Evolutionary conservation across 2,797 vertebrate genomes (phyloP).

Genomic region (Pipistrellus nathusii): DNA sequence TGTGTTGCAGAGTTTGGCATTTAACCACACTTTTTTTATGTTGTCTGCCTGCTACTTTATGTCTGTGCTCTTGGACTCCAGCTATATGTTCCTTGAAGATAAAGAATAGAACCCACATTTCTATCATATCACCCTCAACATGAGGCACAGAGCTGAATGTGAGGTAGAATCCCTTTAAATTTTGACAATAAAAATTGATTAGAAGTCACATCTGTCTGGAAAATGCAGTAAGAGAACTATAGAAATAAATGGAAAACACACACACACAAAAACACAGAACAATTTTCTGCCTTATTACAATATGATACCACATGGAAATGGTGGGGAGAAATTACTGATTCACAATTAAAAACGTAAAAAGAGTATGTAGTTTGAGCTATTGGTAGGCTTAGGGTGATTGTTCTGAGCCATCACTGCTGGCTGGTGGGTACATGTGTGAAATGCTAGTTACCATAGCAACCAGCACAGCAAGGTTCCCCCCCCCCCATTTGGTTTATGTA

Average conservation of each 20-base stretch:
- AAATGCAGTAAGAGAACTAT: constrained; percentile 32
- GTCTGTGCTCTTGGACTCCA: background rate
- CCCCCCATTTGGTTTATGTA: constrained; percentile 76
- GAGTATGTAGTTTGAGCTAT: constrained; percentile 54
- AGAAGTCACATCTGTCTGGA: background rate
- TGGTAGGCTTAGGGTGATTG: constrained; percentile 69
- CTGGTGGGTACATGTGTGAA: constrained; percentile 80
- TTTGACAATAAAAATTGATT: constrained; percentile 39
- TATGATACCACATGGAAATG: background rate
- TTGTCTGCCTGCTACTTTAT: background rate
- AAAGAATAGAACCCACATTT: constrained; percentile 6
- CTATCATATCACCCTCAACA: background rate
- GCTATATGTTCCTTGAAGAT: constrained; percentile 1
- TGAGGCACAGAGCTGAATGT: background rate
- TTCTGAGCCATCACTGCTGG: constrained; percentile 65
- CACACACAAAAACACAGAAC: background rate
- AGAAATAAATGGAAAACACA: background rate
- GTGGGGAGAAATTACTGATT: background rate
- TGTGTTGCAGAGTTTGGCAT: background rate
- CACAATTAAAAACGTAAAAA: constrained; percentile 47
- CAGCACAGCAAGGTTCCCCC: constrained; percentile 63
- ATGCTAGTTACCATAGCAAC: constrained; percentile 85
- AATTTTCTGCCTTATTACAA: background rate
- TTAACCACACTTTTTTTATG: background rate
- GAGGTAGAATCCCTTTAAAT: background rate